These are phyloP conservation scores for Xenopus borealis DNA, from an alignment of 2,113 vertebrate genomes.

Conservation along the genomic window DNA sequence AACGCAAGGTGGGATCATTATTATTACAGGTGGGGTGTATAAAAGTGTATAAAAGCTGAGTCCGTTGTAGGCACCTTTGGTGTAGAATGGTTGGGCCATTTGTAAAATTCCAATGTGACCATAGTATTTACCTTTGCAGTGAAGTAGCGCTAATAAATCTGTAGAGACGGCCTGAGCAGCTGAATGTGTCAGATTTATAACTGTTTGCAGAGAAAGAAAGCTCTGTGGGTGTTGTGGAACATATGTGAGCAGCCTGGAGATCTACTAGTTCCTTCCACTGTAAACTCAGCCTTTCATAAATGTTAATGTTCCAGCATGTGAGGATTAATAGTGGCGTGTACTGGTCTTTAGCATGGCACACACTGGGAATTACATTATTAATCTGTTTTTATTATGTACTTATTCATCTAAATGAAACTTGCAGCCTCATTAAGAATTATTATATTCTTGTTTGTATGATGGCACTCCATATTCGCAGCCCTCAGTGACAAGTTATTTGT, in stretches of 20 bases:
- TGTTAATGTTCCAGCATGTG: too few relatives aligned
- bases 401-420: not conserved
- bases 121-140: not conserved
- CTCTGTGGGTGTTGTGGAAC: not conserved
- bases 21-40: not conserved
- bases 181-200: conserved; percentile 15
- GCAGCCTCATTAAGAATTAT: too few relatives aligned
- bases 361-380: not conserved
- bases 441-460: too few relatives aligned
- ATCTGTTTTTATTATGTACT: not conserved
- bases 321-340: too few relatives aligned
- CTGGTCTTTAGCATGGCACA: too few relatives aligned
- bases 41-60: not conserved
- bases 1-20: not conserved
- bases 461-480: too few relatives aligned
- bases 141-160: not conserved
- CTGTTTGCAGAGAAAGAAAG: conserved; percentile 10
- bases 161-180: not conserved
- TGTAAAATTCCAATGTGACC: conserved; percentile 8
- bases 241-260: not conserved
- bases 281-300: too few relatives aligned
- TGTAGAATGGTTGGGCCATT: not conserved
- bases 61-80: not conserved
- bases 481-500: too few relatives aligned
- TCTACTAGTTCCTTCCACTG: not conserved